Percentiles rank a stretch among this genome's conserved stretches.
Conservation (phyloP, 2,888 invertebrate species). For the Lasioglossum morio region DNA sequence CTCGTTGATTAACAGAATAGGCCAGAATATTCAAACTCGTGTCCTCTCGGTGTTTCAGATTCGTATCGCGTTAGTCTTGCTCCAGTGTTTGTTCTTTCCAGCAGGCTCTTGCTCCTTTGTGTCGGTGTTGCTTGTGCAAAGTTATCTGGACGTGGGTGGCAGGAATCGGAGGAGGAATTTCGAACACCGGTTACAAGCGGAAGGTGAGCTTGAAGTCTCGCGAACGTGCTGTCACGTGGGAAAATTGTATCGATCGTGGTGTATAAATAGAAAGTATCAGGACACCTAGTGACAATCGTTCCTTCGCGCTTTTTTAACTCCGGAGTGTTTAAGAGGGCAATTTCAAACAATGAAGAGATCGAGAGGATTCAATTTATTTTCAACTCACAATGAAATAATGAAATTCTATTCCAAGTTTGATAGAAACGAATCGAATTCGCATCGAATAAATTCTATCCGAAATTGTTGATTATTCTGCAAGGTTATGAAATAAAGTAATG, state of each 20-base stretch:
- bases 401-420: too few species aligned
- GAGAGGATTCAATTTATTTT: not conserved
- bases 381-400: not conserved
- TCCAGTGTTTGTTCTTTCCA: not conserved
- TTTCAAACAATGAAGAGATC: not conserved
- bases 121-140: not conserved
- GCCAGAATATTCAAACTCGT: not conserved
- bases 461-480: too few species aligned
- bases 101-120: not conserved
- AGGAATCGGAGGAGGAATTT: constrained; percentile 1
- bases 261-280: not conserved
- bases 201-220: not conserved
- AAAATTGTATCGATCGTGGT: not conserved
- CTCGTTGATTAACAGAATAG: not conserved
- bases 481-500: too few species aligned
- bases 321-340: not conserved
- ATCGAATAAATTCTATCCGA: too few species aligned
- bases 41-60: not conserved
- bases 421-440: too few species aligned
- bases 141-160: constrained; percentile 5
- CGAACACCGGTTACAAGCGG: constrained; percentile 10
- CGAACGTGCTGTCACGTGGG: not conserved
- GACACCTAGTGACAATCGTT: not conserved
- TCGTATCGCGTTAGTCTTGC: not conserved
- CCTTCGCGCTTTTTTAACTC: too few species aligned